phyloP scores from a whole-genome alignment of 2,113 vertebrate genomes.

The Anoplopoma fimbria region DNA sequence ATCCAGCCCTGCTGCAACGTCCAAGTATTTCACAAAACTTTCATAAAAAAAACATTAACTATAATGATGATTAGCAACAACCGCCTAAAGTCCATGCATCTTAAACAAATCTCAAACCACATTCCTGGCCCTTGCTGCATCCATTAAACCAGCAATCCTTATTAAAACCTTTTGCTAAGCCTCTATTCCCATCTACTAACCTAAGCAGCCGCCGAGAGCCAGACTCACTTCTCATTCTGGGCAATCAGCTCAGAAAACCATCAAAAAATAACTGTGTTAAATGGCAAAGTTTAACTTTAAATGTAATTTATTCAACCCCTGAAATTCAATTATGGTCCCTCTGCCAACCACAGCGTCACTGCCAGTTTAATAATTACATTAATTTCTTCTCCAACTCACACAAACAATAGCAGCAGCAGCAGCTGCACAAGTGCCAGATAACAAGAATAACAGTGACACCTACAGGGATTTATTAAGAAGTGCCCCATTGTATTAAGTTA shows the following conservation, averaged over 20 bases:
- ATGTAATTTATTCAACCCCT: background rate
- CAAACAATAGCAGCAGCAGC: background rate
- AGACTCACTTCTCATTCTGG: background rate
- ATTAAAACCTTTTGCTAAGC: background rate
- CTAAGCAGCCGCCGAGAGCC: background rate
- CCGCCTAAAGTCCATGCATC: background rate
- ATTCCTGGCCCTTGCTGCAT: background rate
- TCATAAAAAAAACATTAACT: background rate
- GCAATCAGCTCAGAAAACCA: background rate
- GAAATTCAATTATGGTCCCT: background rate
- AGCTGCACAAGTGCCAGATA: background rate
- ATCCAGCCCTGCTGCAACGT: slow-evolving; percentile 25
- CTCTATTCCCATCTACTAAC: background rate
- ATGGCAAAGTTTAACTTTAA: background rate
- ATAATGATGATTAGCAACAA: background rate
- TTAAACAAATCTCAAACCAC: slow-evolving; percentile 11
- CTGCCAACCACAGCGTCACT: background rate
- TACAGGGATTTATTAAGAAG: slow-evolving; percentile 32
- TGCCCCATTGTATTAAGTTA: background rate
- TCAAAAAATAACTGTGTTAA: background rate
- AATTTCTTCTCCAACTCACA: background rate
- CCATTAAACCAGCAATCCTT: background rate
- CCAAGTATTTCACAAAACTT: slow-evolving; percentile 23
- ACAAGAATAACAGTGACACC: slow-evolving; percentile 54
- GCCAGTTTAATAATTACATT: background rate